A percentile compares a stretch with the other conserved stretches of the same genome.
phyloP scores from a whole-genome alignment of 2,113 vertebrate species.

The Dascyllus trimaculatus region DNA sequence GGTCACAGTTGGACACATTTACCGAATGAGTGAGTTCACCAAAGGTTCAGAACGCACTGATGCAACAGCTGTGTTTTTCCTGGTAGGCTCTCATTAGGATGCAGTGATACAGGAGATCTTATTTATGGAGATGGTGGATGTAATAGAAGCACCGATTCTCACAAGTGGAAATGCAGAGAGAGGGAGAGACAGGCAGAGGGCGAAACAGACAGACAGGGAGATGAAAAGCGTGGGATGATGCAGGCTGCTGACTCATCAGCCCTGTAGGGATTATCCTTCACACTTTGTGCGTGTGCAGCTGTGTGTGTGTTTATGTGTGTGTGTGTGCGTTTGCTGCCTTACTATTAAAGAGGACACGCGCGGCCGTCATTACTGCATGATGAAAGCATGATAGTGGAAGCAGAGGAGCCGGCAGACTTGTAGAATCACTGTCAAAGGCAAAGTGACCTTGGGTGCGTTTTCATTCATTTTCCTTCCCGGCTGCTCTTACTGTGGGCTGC shows the following conservation, averaged over 20 bases:
- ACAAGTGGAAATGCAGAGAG: conserved; percentile 15
- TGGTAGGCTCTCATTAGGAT: background rate
- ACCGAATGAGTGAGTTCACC: background rate
- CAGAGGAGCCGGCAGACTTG: conserved; percentile 10
- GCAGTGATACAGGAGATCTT: background rate
- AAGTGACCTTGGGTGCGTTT: conserved; percentile 49
- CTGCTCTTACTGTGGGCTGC: background rate
- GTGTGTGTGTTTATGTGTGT: conserved; percentile 21
- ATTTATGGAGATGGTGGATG: background rate
- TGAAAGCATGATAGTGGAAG: conserved; percentile 49
- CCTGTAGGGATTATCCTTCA: conserved; percentile 64
- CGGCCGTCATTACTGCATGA: conserved; percentile 39
- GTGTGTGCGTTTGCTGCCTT: conserved; percentile 19
- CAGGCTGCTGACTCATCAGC: conserved; percentile 77
- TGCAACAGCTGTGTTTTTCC: background rate
- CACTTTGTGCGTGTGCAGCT: background rate
- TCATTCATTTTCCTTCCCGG: background rate
- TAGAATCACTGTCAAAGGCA: conserved; percentile 26
- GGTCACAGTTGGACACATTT: background rate
- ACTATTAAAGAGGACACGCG: conserved; percentile 39
- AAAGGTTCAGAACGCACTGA: background rate
- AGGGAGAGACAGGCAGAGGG: conserved; percentile 22
- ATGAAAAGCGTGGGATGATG: conserved; percentile 63
- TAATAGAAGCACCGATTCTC: background rate
- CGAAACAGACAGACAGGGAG: conserved; percentile 29